These are phyloP conservation scores for Anticlea derivata DNA, from an alignment of 2,888 invertebrate species.

Conservation along the genomic window DNA sequence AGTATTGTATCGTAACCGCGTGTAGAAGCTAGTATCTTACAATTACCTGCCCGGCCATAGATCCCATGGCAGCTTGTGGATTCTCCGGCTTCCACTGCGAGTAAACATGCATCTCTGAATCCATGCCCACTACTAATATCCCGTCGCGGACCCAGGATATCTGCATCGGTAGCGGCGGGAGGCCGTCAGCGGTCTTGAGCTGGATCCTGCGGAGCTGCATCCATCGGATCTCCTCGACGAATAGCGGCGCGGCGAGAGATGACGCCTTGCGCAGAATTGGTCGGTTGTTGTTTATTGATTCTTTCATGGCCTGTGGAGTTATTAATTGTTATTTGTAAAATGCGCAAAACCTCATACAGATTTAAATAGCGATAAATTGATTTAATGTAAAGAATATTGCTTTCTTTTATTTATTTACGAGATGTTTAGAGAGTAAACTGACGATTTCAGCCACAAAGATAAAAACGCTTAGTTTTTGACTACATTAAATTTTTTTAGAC, in stretches of 20 bases:
- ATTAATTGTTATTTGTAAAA: background rate
- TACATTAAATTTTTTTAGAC: no score
- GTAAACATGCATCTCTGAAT: slow-evolving; percentile 99
- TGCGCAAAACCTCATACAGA: no score
- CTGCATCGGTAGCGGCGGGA: slow-evolving; percentile 98
- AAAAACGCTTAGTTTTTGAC: no score
- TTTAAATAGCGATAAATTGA: no score
- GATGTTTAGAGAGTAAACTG: no score
- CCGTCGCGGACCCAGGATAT: slow-evolving; percentile 99
- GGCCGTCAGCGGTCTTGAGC: slow-evolving; percentile 95
- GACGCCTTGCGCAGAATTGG: slow-evolving; percentile 95
- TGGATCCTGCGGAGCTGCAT: slow-evolving; percentile 97
- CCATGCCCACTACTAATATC: slow-evolving; percentile 99
- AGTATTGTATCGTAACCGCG: no score
- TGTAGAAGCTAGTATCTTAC: no score
- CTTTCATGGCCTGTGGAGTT: slow-evolving; percentile 88
- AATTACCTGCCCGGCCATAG: slow-evolving; percentile 56
- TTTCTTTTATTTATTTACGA: no score
- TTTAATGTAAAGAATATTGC: no score
- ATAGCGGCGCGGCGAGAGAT: slow-evolving; percentile 94
- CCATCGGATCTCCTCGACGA: slow-evolving; percentile 97
- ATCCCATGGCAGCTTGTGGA: slow-evolving; percentile 56
- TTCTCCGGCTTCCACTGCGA: slow-evolving; percentile 97
- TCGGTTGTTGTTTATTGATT: slow-evolving; percentile 91
- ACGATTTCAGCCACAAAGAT: no score